Conservation (phyloP, 2,888 invertebrate species). For the Nephrotoma flavescens region DNA sequence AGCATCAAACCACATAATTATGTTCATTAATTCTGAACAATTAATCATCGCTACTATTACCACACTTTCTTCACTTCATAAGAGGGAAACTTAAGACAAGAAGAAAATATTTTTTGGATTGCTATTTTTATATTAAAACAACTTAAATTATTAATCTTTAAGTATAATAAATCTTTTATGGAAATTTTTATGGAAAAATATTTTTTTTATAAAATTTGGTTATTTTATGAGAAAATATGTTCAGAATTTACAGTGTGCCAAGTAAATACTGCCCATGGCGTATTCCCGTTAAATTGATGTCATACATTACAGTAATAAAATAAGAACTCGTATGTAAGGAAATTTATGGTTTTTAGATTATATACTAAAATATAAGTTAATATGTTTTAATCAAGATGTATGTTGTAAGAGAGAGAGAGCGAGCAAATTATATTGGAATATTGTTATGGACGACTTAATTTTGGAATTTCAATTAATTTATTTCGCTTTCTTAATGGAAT, state of each 20-base stretch:
- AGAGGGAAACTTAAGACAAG: too few relatives aligned
- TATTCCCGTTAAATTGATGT: background rate
- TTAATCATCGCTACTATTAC: too few relatives aligned
- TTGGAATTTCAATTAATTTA: too few relatives aligned
- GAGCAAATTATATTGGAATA: too few relatives aligned
- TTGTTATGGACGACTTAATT: too few relatives aligned
- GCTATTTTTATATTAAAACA: background rate
- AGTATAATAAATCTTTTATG: background rate
- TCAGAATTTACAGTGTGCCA: background rate
- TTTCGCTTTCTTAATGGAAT: too few relatives aligned
- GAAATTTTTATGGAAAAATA: background rate
- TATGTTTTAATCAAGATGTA: background rate
- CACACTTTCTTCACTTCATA: too few relatives aligned
- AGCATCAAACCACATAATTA: too few relatives aligned
- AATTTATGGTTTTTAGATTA: background rate
- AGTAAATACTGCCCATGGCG: background rate
- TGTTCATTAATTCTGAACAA: too few relatives aligned
- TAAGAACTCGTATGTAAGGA: background rate
- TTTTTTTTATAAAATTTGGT: too few relatives aligned
- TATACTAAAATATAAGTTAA: background rate
- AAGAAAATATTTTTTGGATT: background rate
- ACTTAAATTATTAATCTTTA: background rate
- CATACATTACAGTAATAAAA: background rate
- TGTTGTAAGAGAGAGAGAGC: background rate
- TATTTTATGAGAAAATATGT: background rate